These are phyloP conservation scores for Neosilurus hyrtlii DNA, from an alignment of 2,797 vertebrate genomes.

Conservation along the genomic window DNA sequence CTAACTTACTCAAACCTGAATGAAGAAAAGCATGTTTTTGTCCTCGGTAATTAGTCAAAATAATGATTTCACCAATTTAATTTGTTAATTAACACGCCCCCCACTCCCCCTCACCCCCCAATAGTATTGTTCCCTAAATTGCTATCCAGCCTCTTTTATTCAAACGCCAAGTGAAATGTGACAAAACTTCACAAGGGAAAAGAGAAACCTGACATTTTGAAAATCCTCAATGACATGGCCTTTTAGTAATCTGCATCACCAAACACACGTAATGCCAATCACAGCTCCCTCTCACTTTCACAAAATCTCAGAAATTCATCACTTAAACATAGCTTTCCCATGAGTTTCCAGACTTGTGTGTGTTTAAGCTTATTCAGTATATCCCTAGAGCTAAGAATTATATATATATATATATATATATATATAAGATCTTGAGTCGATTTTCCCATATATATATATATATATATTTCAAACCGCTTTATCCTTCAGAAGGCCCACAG, in stretches of 20 bases:
- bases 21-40: background rate
- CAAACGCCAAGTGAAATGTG: slow-evolving; percentile 51
- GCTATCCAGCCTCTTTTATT: slow-evolving; percentile 43
- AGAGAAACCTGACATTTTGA: slow-evolving; percentile 69
- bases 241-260: slow-evolving; percentile 62
- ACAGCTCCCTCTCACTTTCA: slow-evolving; percentile 6
- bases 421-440: too few relatives aligned
- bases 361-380: background rate
- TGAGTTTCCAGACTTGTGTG: background rate
- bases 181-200: slow-evolving; percentile 21
- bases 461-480: too few relatives aligned
- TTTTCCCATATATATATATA: too few relatives aligned
- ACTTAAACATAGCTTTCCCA: background rate
- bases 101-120: background rate
- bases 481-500: too few relatives aligned
- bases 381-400: too few relatives aligned
- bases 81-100: background rate
- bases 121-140: slow-evolving; percentile 2
- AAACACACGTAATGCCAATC: slow-evolving; percentile 69
- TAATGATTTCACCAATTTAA: background rate
- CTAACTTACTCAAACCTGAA: background rate
- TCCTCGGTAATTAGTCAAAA: background rate
- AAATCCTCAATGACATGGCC: slow-evolving; percentile 67
- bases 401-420: too few relatives aligned
- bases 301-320: background rate